A percentile compares a stretch with the other conserved stretches of the same genome.
phyloP scores from a whole-genome alignment of 2,888 invertebrate genomes.

The Dryococelus australis region DNA sequence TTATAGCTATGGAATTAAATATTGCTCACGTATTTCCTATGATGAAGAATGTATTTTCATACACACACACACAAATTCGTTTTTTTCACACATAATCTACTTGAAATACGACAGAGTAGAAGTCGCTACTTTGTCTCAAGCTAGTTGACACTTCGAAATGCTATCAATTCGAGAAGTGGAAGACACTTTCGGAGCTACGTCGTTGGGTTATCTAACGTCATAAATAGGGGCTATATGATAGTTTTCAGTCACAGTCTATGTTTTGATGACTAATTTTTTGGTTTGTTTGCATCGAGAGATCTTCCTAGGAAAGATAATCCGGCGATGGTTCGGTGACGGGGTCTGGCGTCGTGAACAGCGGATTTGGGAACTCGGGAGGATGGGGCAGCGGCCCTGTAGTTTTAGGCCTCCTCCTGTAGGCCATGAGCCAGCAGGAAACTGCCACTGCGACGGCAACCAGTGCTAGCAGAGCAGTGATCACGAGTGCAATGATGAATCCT shows the following conservation, averaged over 20 bases:
- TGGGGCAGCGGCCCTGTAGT: conserved; percentile 90
- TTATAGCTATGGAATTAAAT: conserved; percentile 22
- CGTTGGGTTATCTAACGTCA: background rate
- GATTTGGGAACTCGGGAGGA: conserved; percentile 95
- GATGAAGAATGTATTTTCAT: background rate
- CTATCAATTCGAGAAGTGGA: background rate
- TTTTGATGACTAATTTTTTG: conserved; percentile 27
- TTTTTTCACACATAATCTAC: background rate
- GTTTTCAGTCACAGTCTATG: conserved; percentile 8
- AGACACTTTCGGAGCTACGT: background rate
- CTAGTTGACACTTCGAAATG: background rate
- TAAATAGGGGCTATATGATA: background rate
- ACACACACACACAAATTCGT: background rate
- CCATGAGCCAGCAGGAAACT: conserved; percentile 95
- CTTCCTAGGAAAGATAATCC: conserved; percentile 67
- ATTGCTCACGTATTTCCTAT: background rate
- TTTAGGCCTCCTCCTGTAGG: conserved; percentile 87
- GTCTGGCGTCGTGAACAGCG: conserved; percentile 85
- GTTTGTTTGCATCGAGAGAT: conserved; percentile 28
- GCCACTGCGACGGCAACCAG: conserved; percentile 93
- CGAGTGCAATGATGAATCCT: conserved; percentile 89
- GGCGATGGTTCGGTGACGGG: conserved; percentile 83
- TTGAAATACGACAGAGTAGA: background rate
- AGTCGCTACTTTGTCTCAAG: background rate
- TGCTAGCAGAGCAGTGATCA: conserved; percentile 89